Evolutionary conservation across 2,888 invertebrate species (phyloP), one percentile per base, ranked within the genome.

Genomic region (Synergus gifuensis): DNA sequence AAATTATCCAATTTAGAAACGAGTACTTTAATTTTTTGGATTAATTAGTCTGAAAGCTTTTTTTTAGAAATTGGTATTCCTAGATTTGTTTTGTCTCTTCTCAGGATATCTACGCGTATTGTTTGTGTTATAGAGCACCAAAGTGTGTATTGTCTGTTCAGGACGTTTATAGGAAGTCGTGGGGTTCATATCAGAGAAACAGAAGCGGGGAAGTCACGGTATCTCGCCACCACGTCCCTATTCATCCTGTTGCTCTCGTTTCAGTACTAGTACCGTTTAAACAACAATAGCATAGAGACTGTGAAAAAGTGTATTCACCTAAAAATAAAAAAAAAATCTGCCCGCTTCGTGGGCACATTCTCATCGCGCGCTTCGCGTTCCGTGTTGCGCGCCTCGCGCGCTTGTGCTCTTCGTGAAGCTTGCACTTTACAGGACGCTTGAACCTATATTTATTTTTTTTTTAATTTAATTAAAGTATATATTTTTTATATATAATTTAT

Each of bases 211-310:
- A 85, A 83, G 82, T 83, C 84, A 82, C 82, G 77, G 80, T 85
- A 83, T 88, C 87, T 88, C 87, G 79, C 85, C 85, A 79, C 85
- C 85, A 87, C 87, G 85, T 88, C 87, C 86, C 88, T 86, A 83
- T 86, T 86, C 86, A 86, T 87, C 85, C 87, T 88, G 87, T 86
- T 83, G 84, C 83, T 85, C 83, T 83, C 83, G 83, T 83, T 85
- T 83, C 83, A 63, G 79, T 78, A 77, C 77, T 67, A 64, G 40
- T 46, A 28, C 67, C 67, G 22, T 69, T 69, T 69, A 69, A 49
- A 46, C 67, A 46, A 69, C 46, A 69, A 46, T 28, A 22, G 46
- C 46, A 69, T 22, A 22, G 67, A 18, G n/a, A 42, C 18, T 8
- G 8, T 9, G 18, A 69, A 46, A 46, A 46, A 46, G 46, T 69